A percentile compares a stretch with the other conserved stretches of the same genome.
These are phyloP conservation scores for Ochropleura plecta DNA, from an alignment of 2,888 invertebrate genomes.

Conservation along the genomic window DNA sequence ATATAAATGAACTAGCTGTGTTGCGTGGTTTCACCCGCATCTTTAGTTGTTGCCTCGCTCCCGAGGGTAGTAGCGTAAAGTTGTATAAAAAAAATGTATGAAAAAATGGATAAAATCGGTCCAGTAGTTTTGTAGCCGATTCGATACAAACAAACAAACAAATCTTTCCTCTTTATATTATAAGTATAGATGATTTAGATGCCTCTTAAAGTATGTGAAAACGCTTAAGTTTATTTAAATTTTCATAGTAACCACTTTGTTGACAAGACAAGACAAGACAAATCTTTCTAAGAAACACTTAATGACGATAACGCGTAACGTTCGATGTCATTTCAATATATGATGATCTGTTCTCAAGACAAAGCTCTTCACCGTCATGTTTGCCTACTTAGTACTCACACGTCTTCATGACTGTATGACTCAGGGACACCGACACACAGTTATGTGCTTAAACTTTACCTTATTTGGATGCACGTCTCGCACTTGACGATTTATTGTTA, in stretches of 20 bases:
- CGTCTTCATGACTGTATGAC: background rate
- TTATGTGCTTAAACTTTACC: constrained; percentile 8
- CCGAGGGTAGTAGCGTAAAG: too few relatives aligned
- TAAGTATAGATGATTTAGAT: too few relatives aligned
- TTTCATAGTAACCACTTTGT: background rate
- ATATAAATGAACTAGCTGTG: background rate
- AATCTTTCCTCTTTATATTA: too few relatives aligned
- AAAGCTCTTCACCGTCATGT: constrained; percentile 18
- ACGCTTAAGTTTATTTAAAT: background rate
- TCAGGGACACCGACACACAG: background rate
- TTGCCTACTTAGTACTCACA: background rate
- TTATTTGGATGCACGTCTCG: constrained; percentile 14
- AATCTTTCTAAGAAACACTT: background rate
- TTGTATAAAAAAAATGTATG: too few relatives aligned
- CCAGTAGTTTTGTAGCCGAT: too few relatives aligned
- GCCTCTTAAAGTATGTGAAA: background rate
- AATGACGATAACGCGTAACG: background rate
- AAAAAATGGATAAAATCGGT: too few relatives aligned
- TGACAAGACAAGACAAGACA: background rate
- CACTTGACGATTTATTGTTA: constrained; percentile 37
- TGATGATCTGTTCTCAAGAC: background rate
- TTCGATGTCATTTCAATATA: background rate
- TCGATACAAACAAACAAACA: too few relatives aligned
- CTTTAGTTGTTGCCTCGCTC: too few relatives aligned
- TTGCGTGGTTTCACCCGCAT: too few relatives aligned